These are phyloP conservation scores for Napeogenes inachia DNA, from an alignment of 2,888 invertebrate species.

Conservation along the genomic window DNA sequence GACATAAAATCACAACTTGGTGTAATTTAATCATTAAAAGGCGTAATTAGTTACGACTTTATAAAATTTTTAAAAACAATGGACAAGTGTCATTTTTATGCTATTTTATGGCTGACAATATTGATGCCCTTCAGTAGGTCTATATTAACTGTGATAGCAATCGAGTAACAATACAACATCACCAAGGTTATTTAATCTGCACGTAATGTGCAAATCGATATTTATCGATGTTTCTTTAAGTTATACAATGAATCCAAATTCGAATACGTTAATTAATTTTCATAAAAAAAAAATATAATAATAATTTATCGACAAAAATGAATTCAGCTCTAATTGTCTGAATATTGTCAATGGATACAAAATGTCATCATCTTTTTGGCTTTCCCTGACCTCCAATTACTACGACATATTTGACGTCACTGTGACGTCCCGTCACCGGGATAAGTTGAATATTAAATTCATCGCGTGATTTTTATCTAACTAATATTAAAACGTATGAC, in stretches of 20 bases:
- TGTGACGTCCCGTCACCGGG: slow-evolving; percentile 40
- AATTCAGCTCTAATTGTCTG: slow-evolving; percentile 7
- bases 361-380: slow-evolving; percentile 24
- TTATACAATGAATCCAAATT: slow-evolving; percentile 3
- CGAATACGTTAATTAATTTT: background rate
- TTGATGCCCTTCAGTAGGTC: background rate
- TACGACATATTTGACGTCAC: slow-evolving; percentile 13
- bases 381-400: slow-evolving; percentile 31
- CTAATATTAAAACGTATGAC: no score
- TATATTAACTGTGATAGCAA: background rate
- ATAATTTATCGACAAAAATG: slow-evolving; percentile 13
- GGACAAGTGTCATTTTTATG: no score
- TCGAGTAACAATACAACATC: background rate
- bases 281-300: background rate
- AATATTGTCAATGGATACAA: slow-evolving; percentile 5
- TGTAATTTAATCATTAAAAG: no score
- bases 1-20: no score
- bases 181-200: slow-evolving; percentile 3
- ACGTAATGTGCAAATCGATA: slow-evolving; percentile 3
- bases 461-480: background rate
- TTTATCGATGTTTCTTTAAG: background rate
- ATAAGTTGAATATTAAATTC: background rate
- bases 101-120: background rate
- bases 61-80: no score
- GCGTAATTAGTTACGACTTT: no score